Evolutionary conservation across 2,888 invertebrate genomes (phyloP), one percentile per base, ranked within the genome.

Genomic region (Schizotus pectinicornis): DNA sequence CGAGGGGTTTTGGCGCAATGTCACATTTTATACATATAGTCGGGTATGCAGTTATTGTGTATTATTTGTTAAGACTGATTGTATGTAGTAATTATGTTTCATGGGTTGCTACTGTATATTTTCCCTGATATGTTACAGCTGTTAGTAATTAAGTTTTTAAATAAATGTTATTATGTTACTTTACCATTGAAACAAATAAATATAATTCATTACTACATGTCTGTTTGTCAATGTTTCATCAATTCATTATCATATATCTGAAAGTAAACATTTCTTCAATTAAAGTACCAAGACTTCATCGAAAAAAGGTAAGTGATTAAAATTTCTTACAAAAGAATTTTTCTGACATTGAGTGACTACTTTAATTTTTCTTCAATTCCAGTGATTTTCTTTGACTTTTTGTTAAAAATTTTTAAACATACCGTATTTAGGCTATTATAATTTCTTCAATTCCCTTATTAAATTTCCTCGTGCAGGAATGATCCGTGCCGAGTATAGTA

Each of bases 21-120:
- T 35, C 51, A 49, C 52, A 50, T 55, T 60, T 64, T 59, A 62
- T 54, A 63, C 66, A 63, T 62, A 62, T 56, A 62, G 62, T 56
- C 63, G 52, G 39, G 41, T 56, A 59, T 62, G 53, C 59, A 67
- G 61, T 67, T 66, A 70, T 64, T 67, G 70, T 74, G 74, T 74
- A 75, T 74, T 73, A 73, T 76, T 76, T 75, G 73, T 77, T 72
- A 75, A 77, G 77, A 77, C 77, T 77, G 77, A 76, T 72, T 72
- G 70, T 71, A 67, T 62, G 58, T 63, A 58, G 56, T 67, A 56
- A 59, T 57, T 68, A 62, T 63, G 59, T 63, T 65, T 37, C 59
- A 60, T 64, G 59, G 56, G 61, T 61, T 62, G 42, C 47, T 59
- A 41, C 45, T 63, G 56, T 65, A 65, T 59, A 61, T 63, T 63